These are phyloP conservation scores for Oligia latruncula DNA, from an alignment of 2,888 invertebrate genomes.

Conservation along the genomic window DNA sequence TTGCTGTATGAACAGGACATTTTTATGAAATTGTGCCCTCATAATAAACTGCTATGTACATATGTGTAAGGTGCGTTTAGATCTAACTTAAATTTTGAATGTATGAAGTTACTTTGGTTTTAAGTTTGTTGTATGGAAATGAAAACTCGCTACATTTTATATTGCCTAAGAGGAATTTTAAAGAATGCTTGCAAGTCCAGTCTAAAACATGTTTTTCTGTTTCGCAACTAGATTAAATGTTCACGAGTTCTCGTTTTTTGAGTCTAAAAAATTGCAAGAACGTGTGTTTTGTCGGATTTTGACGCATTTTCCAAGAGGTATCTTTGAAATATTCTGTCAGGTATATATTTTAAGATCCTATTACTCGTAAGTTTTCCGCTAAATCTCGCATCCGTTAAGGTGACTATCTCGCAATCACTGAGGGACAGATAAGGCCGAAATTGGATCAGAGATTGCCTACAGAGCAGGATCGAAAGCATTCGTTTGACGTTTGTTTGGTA, in stretches of 20 bases:
- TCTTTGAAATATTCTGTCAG: not conserved
- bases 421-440: slow-evolving; percentile 8
- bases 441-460: slow-evolving; percentile 26
- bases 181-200: too few relatives aligned
- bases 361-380: not conserved
- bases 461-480: slow-evolving; percentile 30
- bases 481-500: slow-evolving; percentile 35
- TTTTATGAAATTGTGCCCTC: not conserved
- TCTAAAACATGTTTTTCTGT: not conserved
- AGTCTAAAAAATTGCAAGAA: not conserved
- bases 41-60: not conserved
- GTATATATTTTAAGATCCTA: too few relatives aligned
- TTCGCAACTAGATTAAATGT: not conserved
- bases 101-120: not conserved
- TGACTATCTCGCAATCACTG: slow-evolving; percentile 6
- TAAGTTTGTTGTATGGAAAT: not conserved
- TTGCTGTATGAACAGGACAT: not conserved
- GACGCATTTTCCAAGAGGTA: not conserved
- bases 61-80: not conserved
- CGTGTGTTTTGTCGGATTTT: too few relatives aligned
- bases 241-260: not conserved
- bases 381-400: not conserved
- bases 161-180: slow-evolving; percentile 2
- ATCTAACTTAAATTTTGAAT: not conserved
- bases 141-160: not conserved